These are phyloP conservation scores for Neotoxoptera formosana DNA, from an alignment of 1,140 invertebrate species.

Conservation along the genomic window DNA sequence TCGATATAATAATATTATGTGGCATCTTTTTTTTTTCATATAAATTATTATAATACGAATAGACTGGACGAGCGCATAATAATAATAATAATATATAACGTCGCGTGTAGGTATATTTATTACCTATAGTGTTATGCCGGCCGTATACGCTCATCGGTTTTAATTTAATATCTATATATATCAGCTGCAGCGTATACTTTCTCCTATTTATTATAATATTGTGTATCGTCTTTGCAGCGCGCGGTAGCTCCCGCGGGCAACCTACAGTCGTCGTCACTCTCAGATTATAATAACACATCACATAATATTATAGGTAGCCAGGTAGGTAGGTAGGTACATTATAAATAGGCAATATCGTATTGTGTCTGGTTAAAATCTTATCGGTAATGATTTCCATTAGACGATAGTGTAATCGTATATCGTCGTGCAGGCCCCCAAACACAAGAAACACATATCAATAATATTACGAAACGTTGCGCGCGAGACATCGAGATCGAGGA, in stretches of 20 bases:
- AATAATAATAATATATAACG: background rate
- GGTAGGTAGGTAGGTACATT: too few relatives aligned
- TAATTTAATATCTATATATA: background rate
- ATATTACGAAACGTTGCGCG: background rate
- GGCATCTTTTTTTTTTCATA: background rate
- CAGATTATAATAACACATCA: background rate
- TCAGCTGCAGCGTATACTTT: background rate
- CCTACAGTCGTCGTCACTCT: background rate
- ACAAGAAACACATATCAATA: background rate
- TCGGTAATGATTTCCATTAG: background rate
- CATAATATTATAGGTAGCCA: background rate
- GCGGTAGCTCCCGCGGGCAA: background rate
- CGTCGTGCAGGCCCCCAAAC: background rate
- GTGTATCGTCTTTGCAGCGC: background rate
- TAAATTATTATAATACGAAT: background rate
- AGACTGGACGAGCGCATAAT: background rate
- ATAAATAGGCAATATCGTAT: background rate
- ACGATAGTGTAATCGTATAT: background rate
- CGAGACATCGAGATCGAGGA: background rate
- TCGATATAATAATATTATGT: background rate
- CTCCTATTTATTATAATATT: slow-evolving; percentile 10
- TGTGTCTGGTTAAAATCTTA: background rate
- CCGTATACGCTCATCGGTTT: background rate
- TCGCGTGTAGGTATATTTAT: background rate
- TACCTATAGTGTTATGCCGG: too few relatives aligned